Percentiles rank a stretch among this genome's conserved stretches.
Conservation (phyloP, 1,140 invertebrate genomes). For the Philotrypesis tridentata region DNA sequence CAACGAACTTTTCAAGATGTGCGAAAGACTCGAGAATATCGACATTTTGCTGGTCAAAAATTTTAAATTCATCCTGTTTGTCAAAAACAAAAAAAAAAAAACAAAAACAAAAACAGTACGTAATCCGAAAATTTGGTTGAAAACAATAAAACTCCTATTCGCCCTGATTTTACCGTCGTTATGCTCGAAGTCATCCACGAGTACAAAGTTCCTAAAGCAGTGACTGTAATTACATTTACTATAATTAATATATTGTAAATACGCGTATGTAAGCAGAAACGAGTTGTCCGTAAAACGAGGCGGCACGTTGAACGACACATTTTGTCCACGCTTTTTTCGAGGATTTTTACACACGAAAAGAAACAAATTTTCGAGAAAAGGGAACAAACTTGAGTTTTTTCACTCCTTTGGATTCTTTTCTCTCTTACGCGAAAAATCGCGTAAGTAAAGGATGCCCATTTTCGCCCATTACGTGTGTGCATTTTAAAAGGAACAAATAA, state of each 20-base stretch:
- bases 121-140: too few relatives aligned
- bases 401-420: constrained; percentile 14
- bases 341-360: constrained; percentile 26
- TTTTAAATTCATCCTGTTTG: background rate
- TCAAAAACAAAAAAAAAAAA: too few relatives aligned
- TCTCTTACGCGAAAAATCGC: background rate
- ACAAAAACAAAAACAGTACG: too few relatives aligned
- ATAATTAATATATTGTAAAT: constrained; percentile 45
- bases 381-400: constrained; percentile 9
- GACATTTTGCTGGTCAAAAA: background rate
- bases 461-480: background rate
- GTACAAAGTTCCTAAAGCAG: constrained; percentile 57
- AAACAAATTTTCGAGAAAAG: constrained; percentile 15
- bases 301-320: constrained; percentile 28
- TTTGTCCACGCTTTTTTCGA: constrained; percentile 2
- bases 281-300: constrained; percentile 23
- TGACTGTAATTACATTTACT: constrained; percentile 48
- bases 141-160: background rate
- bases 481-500: constrained; percentile 15
- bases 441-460: background rate
- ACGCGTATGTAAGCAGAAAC: constrained; percentile 8
- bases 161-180: constrained; percentile 26
- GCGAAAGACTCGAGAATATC: constrained; percentile 22
- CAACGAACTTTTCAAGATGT: background rate
- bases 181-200: constrained; percentile 49